A percentile compares a stretch with the other conserved stretches of the same genome.
These are phyloP conservation scores for Micromys minutus DNA, from an alignment of 2,113 vertebrate species.

Conservation along the genomic window DNA sequence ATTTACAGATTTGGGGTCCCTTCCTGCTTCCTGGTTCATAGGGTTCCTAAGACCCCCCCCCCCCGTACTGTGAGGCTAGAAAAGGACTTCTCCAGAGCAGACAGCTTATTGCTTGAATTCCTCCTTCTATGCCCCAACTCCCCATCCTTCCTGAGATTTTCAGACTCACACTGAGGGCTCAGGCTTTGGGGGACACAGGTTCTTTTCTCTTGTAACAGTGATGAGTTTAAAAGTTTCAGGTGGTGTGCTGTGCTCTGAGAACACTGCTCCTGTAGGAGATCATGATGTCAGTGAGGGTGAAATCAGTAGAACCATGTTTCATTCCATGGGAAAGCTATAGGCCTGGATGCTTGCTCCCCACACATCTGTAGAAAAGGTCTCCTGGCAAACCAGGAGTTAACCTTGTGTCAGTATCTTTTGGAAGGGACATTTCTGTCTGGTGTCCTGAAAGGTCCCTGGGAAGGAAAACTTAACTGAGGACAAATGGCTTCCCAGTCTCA, in stretches of 20 bases:
- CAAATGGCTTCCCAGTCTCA: not conserved
- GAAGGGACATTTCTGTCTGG: not conserved
- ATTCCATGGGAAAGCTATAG: not conserved
- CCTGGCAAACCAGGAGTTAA: not conserved
- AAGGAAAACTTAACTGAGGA: not conserved
- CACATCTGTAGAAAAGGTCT: not conserved
- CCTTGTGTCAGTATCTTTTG: not conserved
- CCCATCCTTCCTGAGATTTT: rapidly evolving
- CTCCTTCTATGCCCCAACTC: not conserved
- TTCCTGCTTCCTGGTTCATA: not conserved
- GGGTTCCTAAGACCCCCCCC: not conserved
- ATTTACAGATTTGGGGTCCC: not conserved
- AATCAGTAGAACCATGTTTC: not conserved
- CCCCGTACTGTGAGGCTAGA: rapidly evolving
- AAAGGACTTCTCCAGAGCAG: rapidly evolving
- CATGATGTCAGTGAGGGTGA: not conserved
- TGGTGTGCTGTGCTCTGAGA: not conserved
- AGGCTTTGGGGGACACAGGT: rapidly evolving
- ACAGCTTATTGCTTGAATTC: not conserved
- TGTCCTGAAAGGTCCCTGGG: not conserved
- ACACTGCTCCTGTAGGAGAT: rapidly evolving
- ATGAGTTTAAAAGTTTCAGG: not conserved
- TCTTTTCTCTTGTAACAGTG: not conserved
- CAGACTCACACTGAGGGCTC: rapidly evolving
- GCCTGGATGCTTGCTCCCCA: too few relatives aligned